Conservation (phyloP, 2,797 vertebrate species). For the Heliangelus exortis region DNA sequence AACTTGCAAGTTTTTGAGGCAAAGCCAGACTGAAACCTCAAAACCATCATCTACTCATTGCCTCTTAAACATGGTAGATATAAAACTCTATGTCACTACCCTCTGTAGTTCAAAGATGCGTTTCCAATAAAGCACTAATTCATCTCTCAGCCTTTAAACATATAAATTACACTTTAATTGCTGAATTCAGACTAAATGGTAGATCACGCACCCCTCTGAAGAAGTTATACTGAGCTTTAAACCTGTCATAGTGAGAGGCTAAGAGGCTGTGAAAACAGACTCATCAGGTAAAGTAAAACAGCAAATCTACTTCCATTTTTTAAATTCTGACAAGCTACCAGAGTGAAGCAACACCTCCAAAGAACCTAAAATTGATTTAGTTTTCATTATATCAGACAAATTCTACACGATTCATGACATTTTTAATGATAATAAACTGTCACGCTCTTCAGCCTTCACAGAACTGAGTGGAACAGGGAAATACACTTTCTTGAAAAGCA, state of each 20-base stretch:
- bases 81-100: background rate
- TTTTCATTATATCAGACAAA: background rate
- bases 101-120: background rate
- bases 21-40: too few relatives aligned
- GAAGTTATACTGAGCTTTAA: background rate
- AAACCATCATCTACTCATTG: background rate
- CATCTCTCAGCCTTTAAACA: background rate
- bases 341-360: background rate
- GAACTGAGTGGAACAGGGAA: background rate
- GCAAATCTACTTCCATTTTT: background rate
- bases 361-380: background rate
- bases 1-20: too few relatives aligned
- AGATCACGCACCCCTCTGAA: background rate
- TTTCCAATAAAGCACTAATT: background rate
- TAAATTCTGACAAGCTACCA: background rate
- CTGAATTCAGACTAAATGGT: background rate
- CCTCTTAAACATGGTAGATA: background rate
- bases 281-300: background rate
- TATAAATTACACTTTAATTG: background rate
- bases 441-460: background rate
- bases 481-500: background rate
- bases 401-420: background rate
- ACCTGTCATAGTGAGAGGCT: background rate
- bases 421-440: background rate
- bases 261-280: background rate